A percentile compares a stretch with the other conserved stretches of the same genome.
Conservation (phyloP, 2,888 invertebrate genomes). For the Onchidella celtica region DNA sequence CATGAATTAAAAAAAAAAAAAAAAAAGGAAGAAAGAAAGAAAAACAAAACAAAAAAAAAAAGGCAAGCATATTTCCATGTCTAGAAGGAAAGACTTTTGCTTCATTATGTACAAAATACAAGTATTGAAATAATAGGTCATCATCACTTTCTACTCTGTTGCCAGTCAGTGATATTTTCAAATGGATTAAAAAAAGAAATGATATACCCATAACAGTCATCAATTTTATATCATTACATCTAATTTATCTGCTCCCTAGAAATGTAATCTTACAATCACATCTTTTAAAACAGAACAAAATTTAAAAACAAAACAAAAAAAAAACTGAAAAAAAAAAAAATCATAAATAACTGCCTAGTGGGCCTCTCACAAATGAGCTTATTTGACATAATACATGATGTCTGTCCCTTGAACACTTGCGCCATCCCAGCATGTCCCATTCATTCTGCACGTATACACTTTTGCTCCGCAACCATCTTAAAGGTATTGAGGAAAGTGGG, state of each 20-base stretch:
- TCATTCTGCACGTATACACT: not conserved
- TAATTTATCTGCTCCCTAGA: not conserved
- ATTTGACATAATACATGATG: too few species aligned
- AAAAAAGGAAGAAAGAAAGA: too few species aligned
- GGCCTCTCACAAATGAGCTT: too few species aligned
- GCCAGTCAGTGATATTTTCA: slow-evolving; percentile 13
- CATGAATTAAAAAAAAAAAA: too few species aligned
- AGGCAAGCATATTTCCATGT: slow-evolving; percentile 20
- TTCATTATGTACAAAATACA: slow-evolving; percentile 43
- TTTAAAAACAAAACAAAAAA: not conserved
- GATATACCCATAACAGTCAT: not conserved
- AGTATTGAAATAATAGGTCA: slow-evolving; percentile 6
- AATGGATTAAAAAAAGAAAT: not conserved
- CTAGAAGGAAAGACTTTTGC: slow-evolving; percentile 41
- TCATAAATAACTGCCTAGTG: not conserved
- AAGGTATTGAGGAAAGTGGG: not conserved
- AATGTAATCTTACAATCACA: not conserved
- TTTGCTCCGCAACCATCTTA: slow-evolving; percentile 18
- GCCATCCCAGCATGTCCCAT: not conserved
- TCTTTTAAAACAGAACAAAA: not conserved
- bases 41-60: too few species aligned
- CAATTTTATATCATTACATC: slow-evolving; percentile 7
- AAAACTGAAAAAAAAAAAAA: not conserved
- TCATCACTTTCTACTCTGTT: slow-evolving; percentile 1
- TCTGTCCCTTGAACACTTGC: not conserved